A percentile compares a stretch with the other conserved stretches of the same genome.
These are phyloP conservation scores for Anguilla japonica DNA, from an alignment of 2,113 vertebrate genomes.

Conservation along the genomic window DNA sequence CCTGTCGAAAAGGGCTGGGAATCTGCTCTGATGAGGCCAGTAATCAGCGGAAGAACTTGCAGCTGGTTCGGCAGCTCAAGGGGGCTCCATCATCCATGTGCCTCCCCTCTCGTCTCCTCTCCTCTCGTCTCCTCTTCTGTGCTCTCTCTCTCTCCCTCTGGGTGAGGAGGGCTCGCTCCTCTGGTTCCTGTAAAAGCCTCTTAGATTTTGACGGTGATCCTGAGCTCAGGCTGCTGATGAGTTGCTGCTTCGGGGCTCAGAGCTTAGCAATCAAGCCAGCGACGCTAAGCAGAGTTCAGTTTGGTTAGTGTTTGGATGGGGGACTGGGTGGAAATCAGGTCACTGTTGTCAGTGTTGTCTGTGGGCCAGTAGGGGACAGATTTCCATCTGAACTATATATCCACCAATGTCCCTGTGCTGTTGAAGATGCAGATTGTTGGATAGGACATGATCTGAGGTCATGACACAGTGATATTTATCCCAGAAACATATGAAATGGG, in stretches of 20 bases:
- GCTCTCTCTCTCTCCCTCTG: neutral
- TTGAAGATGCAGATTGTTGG: neutral
- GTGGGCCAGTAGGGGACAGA: neutral
- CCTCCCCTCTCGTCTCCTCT: neutral
- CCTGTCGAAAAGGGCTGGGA: neutral
- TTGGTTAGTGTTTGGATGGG: neutral
- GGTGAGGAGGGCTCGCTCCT: too few species aligned
- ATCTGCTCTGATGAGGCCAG: neutral
- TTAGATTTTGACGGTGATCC: neutral
- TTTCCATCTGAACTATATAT: neutral
- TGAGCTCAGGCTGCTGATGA: neutral
- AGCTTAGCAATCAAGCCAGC: neutral
- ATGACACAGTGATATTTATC: neutral
- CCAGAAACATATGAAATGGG: neutral
- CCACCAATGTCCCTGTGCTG: neutral
- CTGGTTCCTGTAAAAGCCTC: neutral
- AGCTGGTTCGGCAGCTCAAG: conserved; percentile 4
- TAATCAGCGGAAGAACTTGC: conserved; percentile 4
- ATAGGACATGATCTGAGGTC: neutral
- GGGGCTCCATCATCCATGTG: neutral
- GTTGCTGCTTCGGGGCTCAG: neutral
- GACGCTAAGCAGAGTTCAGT: neutral
- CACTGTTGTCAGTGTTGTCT: neutral
- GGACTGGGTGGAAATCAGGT: neutral
- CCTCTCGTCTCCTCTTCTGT: neutral